A percentile compares a stretch with the other conserved stretches of the same genome.
Evolutionary conservation across 2,113 vertebrate genomes (phyloP).

Genomic region (Tympanuchus pallidicinctus): DNA sequence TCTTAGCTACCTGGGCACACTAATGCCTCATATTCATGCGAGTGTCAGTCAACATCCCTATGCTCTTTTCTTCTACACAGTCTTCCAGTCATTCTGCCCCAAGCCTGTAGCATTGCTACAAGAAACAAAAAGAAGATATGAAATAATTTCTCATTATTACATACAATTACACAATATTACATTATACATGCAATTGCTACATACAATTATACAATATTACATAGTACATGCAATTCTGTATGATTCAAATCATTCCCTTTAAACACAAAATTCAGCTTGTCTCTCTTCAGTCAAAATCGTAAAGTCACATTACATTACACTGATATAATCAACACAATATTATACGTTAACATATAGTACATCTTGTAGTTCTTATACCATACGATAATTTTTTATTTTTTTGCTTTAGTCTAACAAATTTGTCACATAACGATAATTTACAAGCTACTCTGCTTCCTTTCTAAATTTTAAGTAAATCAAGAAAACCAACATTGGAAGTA

Average conservation of each 20-base stretch:
- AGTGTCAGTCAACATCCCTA: too few relatives aligned
- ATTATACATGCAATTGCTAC: background rate
- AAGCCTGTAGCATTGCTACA: too few relatives aligned
- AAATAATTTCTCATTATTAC: background rate
- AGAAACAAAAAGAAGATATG: too few relatives aligned
- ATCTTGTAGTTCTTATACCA: background rate
- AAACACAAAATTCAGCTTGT: background rate
- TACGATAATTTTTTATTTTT: background rate
- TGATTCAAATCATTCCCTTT: background rate
- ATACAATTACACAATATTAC: background rate
- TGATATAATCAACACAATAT: background rate
- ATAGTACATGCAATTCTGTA: background rate
- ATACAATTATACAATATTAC: background rate
- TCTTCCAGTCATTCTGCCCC: too few relatives aligned
- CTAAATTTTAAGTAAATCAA: background rate
- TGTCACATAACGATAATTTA: background rate
- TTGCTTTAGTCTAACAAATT: background rate
- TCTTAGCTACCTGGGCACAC: too few relatives aligned
- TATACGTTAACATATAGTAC: rapidly evolving
- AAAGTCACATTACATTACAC: background rate
- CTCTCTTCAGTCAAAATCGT: background rate
- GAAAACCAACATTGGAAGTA: background rate
- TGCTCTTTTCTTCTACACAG: too few relatives aligned
- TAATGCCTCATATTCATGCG: too few relatives aligned
- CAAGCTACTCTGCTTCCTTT: background rate